phyloP scores from a whole-genome alignment of 2,888 invertebrate species.

The Ptychoptera albimana region DNA sequence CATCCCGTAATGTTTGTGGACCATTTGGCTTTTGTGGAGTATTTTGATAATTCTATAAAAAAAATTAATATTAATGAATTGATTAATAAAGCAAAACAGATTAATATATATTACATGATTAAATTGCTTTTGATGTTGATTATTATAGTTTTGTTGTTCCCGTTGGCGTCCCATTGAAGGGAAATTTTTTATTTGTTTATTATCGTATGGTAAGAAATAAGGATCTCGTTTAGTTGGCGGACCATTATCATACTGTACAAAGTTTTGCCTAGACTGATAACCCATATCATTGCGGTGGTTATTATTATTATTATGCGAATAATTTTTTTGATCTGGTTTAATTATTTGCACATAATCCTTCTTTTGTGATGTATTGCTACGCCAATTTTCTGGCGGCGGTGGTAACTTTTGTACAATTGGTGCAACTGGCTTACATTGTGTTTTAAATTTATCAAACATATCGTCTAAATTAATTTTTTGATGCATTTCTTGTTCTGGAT shows the following conservation, averaged over 20 bases:
- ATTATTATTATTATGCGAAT: too few species aligned
- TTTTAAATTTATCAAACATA: neutral
- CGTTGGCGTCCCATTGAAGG: neutral
- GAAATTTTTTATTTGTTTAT: neutral
- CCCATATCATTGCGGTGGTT: too few species aligned
- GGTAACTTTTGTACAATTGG: conserved; percentile 7
- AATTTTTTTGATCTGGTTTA: too few species aligned
- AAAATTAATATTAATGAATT: neutral
- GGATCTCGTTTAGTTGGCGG: too few species aligned
- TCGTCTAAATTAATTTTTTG: neutral
- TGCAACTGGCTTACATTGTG: neutral
- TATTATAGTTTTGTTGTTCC: too few species aligned
- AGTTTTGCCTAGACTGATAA: too few species aligned
- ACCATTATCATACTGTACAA: too few species aligned
- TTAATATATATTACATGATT: too few species aligned
- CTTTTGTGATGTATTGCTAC: conserved; percentile 1
- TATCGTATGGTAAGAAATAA: too few species aligned
- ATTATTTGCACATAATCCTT: neutral
- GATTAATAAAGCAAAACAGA: too few species aligned
- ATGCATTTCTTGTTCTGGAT: neutral
- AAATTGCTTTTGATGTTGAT: too few species aligned
- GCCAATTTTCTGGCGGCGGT: conserved; percentile 10
- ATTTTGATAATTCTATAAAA: neutral
- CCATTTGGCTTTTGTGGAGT: conserved; percentile 7
- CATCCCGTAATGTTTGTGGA: conserved; percentile 13